phyloP scores from a whole-genome alignment of 2,888 invertebrate species.

The Eupelmus urozonus region DNA sequence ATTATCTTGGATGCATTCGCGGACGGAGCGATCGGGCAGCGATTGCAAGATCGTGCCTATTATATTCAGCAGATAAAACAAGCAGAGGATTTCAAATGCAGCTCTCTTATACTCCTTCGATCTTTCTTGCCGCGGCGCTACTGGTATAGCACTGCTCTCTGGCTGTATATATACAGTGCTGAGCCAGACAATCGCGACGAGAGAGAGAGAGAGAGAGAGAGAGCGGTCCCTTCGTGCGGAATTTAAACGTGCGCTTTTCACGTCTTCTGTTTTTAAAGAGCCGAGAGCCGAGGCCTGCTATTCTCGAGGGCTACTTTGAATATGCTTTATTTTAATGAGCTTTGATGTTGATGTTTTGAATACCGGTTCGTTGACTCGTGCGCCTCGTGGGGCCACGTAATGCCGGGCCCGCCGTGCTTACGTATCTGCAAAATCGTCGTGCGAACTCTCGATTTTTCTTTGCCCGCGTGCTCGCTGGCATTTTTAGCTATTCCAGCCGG shows the following conservation, averaged over 20 bases:
- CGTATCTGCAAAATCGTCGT: too few relatives aligned
- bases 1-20: not conserved
- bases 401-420: too few relatives aligned
- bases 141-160: not conserved
- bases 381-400: not conserved
- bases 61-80: slow-evolving; percentile 53
- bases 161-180: too few relatives aligned
- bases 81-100: slow-evolving; percentile 40
- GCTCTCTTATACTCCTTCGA: not conserved
- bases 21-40: slow-evolving; percentile 14
- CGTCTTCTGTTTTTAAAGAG: not conserved
- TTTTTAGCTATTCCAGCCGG: too few relatives aligned
- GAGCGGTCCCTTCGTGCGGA: slow-evolving; percentile 35
- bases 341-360: slow-evolving; percentile 39
- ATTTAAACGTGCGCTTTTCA: slow-evolving; percentile 38
- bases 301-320: slow-evolving; percentile 47
- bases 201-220: not conserved
- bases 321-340: slow-evolving; percentile 52
- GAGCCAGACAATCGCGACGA: too few relatives aligned
- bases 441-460: too few relatives aligned
- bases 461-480: too few relatives aligned
- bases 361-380: slow-evolving; percentile 36
- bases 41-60: slow-evolving; percentile 54
- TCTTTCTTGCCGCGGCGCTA: too few relatives aligned
- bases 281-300: too few relatives aligned